Base-by-base conservation (phyloP, 2,113 vertebrate genomes). In the Chloroceryle aenea region DNA sequence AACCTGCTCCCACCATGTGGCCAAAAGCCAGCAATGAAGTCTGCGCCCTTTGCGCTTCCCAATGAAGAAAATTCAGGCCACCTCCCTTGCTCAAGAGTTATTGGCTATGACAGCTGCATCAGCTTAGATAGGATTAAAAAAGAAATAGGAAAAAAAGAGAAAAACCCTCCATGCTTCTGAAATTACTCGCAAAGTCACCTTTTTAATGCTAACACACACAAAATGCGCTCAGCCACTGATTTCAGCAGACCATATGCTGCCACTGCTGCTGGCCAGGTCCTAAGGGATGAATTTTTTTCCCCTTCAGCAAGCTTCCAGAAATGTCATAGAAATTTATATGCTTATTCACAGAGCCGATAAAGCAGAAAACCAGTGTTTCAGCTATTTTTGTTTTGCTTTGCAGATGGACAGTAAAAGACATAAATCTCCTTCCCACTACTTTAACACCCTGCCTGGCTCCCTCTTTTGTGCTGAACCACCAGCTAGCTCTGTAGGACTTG, bases 371-470 rank as follows among this genome's bases (percentile, higher is more conserved):
- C 50, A 56, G 97, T 95, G 90, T 98, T 98, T 98, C 98, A 98
- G 98, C 97, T 98, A 97, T 98, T 98, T 98, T 98, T 98, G 97
- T 98, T 98, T 98, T 98, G 96, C 94, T 98, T 98, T 98, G 97
- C 97, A 98, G 97, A 98, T 97, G 98, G 97, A 97, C 97, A 97
- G 96, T 95, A 95, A 98, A 97, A 98, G 78, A 87, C 96, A 96
- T 98, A 97, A 98, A 98, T 98, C 95, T 98, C 95, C 93, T 90
- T 77, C 95, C 95, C 14, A 2, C 85, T 76, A 32, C 88, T 71
- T n/a, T 55, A 53, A 6, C 2, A 3, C 77, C 29, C 50, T 89
- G 76, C 66, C 72, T 18, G n/a, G 52, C 30, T 96, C 84, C 77
- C 40, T 43, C 42, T 86, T 97, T 97, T 86, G 80, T 87, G 87